Base-by-base conservation (phyloP, 1,140 invertebrate genomes). In the Battus philenor region DNA sequence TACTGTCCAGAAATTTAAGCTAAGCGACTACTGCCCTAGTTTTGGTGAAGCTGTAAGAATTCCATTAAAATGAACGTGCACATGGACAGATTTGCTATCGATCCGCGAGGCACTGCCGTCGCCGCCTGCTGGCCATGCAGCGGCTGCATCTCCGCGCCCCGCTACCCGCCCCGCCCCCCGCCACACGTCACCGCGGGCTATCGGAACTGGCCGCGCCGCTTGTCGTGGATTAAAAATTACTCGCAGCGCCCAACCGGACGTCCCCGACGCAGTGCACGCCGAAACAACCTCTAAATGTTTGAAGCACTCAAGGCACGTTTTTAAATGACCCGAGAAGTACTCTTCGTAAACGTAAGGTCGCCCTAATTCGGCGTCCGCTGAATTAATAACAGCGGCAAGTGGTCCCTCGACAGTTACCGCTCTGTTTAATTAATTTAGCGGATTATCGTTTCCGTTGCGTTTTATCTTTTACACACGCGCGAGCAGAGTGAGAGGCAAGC, bases 351-450 rank as follows among this genome's bases (percentile, higher is more conserved):
- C 44, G 51, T 44, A 56, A 47, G 52, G 46, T 50, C 31, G 50
- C 66, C 62, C 65, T 68, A 74, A 77, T 70, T 69, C 56, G 43
- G 50, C 49, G 73, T 68, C 52, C 56, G 47, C 51, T 56, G 65
- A 74, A 77, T 74, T 70, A 72, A 64, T 77, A 77, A 77, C 68
- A 55, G 61, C 61, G 56, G 58, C 41, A 72, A 77, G 70, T 74
- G 73, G 62, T 56, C 70, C 26, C 55, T n/a, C 12, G 73, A 70
- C 44, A 44, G 33, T 39, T 20, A 51, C 57, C 47, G 46, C 67
- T 69, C 59, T 52, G 64, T 43, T 54, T 54, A 68, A 72, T 69
- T 67, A 67, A 72, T 72, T 55, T 62, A 57, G 51, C 59, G 53
- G 49, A 54, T 56, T 27, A 11, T 31, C 33, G 33, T 38, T 54